phyloP scores from a whole-genome alignment of 2,888 invertebrate species.

The Lasius fuliginosus region DNA sequence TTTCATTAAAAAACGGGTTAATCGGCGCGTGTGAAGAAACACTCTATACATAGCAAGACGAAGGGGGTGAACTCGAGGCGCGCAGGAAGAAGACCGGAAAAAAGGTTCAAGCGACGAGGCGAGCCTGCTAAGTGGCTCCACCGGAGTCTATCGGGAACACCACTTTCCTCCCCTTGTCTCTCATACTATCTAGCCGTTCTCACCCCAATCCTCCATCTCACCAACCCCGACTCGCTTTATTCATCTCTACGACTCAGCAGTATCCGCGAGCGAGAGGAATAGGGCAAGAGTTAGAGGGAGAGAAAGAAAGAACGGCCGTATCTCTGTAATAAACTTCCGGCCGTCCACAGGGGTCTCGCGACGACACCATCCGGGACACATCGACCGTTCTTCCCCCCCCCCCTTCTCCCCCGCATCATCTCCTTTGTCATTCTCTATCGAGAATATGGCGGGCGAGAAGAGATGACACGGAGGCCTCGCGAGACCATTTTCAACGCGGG shows the following conservation, averaged over 20 bases:
- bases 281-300: not conserved
- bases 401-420: not conserved
- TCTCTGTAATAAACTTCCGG: conserved; percentile 75
- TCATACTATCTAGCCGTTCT: conserved; percentile 41
- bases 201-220: conserved; percentile 38
- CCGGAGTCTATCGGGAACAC: conserved; percentile 75
- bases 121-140: conserved; percentile 80
- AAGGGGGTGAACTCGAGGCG: not conserved
- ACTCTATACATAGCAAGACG: conserved; percentile 43
- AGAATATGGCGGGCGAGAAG: conserved; percentile 63
- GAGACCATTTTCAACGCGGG: conserved; percentile 72
- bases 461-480: conserved; percentile 70
- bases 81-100: conserved; percentile 63
- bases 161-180: conserved; percentile 54
- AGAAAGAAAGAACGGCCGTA: conserved; percentile 58
- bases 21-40: conserved; percentile 46
- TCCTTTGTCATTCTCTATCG: conserved; percentile 74
- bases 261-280: conserved; percentile 53
- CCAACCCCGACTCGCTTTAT: conserved; percentile 57
- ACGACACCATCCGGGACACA: conserved; percentile 44
- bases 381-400: conserved; percentile 53
- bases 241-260: conserved; percentile 75
- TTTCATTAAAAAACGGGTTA: conserved; percentile 47
- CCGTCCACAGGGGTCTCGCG: conserved; percentile 55
- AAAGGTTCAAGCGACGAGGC: conserved; percentile 74